A percentile compares a stretch with the other conserved stretches of the same genome.
phyloP scores from a whole-genome alignment of 2,113 vertebrate genomes.

The Eclectus roratus region DNA sequence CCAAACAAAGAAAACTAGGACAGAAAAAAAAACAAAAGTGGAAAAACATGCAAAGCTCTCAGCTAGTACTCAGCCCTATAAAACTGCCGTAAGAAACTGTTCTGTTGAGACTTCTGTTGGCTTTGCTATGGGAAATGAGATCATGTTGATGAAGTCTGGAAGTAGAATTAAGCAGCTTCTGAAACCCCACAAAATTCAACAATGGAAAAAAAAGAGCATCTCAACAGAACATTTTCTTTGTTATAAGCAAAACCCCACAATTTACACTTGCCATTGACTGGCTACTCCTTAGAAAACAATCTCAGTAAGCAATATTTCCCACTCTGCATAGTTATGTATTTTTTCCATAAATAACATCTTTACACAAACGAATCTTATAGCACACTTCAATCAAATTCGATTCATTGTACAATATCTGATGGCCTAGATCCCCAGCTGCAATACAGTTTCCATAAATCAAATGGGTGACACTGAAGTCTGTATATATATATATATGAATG shows the following conservation, averaged over 20 bases:
- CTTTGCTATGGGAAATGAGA: not conserved
- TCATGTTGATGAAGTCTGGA: not conserved
- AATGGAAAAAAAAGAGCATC: accelerated
- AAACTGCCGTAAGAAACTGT: not conserved
- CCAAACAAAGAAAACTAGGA: not conserved
- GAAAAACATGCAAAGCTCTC: not conserved
- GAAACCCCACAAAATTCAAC: not conserved
- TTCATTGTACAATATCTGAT: not conserved
- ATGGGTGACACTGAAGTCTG: not conserved
- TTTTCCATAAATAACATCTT: not conserved
- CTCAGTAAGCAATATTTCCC: not conserved
- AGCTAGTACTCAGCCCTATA: not conserved
- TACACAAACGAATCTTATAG: not conserved
- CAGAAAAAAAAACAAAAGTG: too few relatives aligned
- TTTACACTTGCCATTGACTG: not conserved
- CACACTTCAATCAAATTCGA: not conserved
- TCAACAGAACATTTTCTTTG: not conserved
- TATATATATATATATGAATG: accelerated
- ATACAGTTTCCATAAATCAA: not conserved
- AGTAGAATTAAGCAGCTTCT: not conserved
- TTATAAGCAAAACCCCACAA: not conserved
- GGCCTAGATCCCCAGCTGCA: not conserved
- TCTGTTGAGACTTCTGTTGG: not conserved
- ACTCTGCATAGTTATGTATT: accelerated
- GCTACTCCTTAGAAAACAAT: not conserved